Evolutionary conservation across 2,113 vertebrate genomes (phyloP), one percentile per base, ranked within the genome.

Genomic region (Chionodraco myersi): DNA sequence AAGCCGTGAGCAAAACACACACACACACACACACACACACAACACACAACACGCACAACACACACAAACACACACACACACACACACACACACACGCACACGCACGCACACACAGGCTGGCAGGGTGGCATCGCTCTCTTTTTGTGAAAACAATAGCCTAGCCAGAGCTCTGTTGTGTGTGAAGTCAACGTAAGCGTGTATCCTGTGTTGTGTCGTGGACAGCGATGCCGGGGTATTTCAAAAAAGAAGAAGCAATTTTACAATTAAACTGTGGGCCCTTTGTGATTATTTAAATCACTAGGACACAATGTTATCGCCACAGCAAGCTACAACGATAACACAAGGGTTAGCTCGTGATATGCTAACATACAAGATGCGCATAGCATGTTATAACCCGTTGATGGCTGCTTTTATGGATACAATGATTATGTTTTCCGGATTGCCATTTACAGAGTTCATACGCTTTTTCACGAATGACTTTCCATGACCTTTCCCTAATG

Each of bases 181-280:
- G 62, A 44, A 82, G 79, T 87, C 75, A 69, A 49, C 71, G 82
- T 56, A 58, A 74, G 78, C 74, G 82, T 88, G 82, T 83, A 86
- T 62, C 77, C 57, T 54, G 53, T 75, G 53, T 82, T 79, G 76
- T 69, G 63, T 74, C 71, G 54, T 56, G 70, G 66, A 80, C 82
- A n/a, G n/a, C n/a, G n/a, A n/a, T n/a, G n/a, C n/a, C n/a, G n/a
- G n/a, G n/a, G n/a, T n/a, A n/a, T 80, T 48, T 56, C 2, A 30
- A 30, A 30, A 30, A 30, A 30, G 26, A 3, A 61, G 34, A 72
- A 21, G 73, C 14, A n/a, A 69, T 30, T 30, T 30, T 30, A 67
- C 8, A 26, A 49, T 73, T 63, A 45, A 66, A 58, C 78, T 61
- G 65, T 23, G 13, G 45, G 21, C 47, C 56, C 63, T 23, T 12